These are phyloP conservation scores for Oryzias curvinotus DNA, from an alignment of 2,113 vertebrate genomes.

Conservation along the genomic window DNA sequence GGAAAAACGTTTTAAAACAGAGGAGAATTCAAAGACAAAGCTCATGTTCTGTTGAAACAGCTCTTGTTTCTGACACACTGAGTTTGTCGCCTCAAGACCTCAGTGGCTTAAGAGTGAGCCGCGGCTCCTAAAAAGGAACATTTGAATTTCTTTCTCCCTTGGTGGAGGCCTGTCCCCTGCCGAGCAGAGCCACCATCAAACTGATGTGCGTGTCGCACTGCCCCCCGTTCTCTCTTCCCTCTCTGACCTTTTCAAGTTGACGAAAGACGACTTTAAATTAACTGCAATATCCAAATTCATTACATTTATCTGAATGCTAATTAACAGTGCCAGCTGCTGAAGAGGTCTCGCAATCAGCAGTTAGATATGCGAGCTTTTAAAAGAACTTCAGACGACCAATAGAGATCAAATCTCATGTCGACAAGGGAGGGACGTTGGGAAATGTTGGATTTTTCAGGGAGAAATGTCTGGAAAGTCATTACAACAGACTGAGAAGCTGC, in stretches of 20 bases:
- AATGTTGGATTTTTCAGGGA: slow-evolving; percentile 21
- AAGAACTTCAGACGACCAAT: slow-evolving; percentile 5
- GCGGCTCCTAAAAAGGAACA: too few relatives aligned
- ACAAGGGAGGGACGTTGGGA: neutral
- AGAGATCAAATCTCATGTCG: neutral
- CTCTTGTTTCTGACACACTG: too few relatives aligned
- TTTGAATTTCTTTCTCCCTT: neutral
- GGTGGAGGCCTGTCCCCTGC: neutral
- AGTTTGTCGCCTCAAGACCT: too few relatives aligned
- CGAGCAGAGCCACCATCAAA: neutral
- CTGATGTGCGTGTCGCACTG: neutral
- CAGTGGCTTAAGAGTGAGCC: too few relatives aligned
- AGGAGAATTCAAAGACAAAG: too few relatives aligned
- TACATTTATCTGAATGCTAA: slow-evolving; percentile 9
- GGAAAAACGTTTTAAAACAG: too few relatives aligned
- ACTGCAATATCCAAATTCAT: slow-evolving; percentile 5
- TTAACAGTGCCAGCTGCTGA: slow-evolving; percentile 16
- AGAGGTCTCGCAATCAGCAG: slow-evolving; percentile 11
- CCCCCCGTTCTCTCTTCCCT: neutral
- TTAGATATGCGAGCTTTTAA: slow-evolving; percentile 13
- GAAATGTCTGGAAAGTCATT: slow-evolving; percentile 23
- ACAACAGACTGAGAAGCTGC: slow-evolving; percentile 7
- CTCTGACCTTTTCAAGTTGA: slow-evolving; percentile 10
- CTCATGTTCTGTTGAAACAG: too few relatives aligned
- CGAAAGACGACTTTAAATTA: slow-evolving; percentile 3